A percentile compares a stretch with the other conserved stretches of the same genome.
Conservation (phyloP, 2,113 vertebrate genomes). For the Zingel zingel region DNA sequence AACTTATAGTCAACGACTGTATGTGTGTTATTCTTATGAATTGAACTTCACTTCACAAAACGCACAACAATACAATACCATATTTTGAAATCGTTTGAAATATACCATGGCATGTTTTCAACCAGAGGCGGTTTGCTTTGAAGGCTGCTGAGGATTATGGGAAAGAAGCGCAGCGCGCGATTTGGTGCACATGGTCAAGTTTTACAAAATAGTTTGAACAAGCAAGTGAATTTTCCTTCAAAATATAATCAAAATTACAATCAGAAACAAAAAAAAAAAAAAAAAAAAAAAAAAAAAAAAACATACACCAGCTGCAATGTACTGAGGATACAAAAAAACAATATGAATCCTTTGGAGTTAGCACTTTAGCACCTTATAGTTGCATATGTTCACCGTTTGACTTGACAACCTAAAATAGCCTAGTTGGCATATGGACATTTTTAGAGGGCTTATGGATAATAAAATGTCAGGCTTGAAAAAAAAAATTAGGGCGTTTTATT, state of each 20-base stretch:
- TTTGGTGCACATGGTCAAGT: not conserved
- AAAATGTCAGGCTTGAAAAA: not conserved
- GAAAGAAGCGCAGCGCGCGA: conserved; percentile 64
- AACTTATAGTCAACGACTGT: not conserved
- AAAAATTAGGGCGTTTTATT: too few species aligned
- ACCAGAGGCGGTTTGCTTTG: too few species aligned
- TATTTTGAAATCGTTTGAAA: conserved; percentile 4
- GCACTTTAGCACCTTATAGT: not conserved
- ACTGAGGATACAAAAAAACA: too few species aligned
- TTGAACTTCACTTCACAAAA: not conserved
- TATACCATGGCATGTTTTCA: not conserved
- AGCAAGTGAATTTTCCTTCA: conserved; percentile 14
- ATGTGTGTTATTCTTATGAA: not conserved
- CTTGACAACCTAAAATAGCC: not conserved
- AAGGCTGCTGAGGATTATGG: conserved; percentile 78
- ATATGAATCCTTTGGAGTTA: not conserved
- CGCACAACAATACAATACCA: too few species aligned
- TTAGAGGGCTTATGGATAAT: not conserved
- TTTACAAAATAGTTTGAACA: not conserved
- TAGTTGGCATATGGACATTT: not conserved
- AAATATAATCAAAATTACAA: conserved; percentile 25
- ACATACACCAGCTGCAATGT: not conserved
- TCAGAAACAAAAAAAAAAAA: not conserved
- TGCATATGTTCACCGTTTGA: not conserved
- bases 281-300: not conserved